Evolutionary conservation across 2,113 vertebrate species (phyloP).

Genomic region (Mormoops blainvillei): DNA sequence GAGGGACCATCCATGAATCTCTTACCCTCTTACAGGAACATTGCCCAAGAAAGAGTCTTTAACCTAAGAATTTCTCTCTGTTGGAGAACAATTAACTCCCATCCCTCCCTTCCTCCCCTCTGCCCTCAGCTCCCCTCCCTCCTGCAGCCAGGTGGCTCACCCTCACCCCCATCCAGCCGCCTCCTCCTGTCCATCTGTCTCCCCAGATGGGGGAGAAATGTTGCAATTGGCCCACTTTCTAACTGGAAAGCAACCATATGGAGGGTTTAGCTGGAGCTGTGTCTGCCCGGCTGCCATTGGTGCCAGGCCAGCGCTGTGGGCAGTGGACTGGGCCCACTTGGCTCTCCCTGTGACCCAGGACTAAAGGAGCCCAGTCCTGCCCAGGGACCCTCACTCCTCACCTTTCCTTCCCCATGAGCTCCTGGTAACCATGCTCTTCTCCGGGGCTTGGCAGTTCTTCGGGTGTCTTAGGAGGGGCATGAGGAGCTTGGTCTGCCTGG

Average conservation of each 20-base stretch:
- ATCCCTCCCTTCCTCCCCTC: neutral
- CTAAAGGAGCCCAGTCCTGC: neutral
- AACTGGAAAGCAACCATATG: slow-evolving; percentile 60
- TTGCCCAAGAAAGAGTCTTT: neutral
- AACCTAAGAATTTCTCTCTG: neutral
- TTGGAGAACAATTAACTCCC: neutral
- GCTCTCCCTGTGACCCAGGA: neutral
- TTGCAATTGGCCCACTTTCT: slow-evolving; percentile 71
- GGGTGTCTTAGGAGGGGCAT: neutral
- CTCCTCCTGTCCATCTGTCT: slow-evolving; percentile 81
- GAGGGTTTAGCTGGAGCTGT: neutral
- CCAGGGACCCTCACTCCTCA: neutral
- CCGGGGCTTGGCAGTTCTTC: neutral
- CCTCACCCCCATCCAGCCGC: slow-evolving; percentile 61
- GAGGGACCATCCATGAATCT: neutral
- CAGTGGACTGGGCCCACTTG: accelerated
- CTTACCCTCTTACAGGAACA: neutral
- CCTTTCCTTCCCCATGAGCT: neutral
- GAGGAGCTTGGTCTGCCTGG: neutral
- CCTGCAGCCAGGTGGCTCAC: slow-evolving; percentile 11
- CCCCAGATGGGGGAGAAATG: slow-evolving; percentile 75
- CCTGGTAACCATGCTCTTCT: too few relatives aligned
- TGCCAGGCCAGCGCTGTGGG: neutral
- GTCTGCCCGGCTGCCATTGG: neutral
- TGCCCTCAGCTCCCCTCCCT: neutral